A percentile compares a stretch with the other conserved stretches of the same genome.
Evolutionary conservation across 1,140 invertebrate species (phyloP).

Genomic region (Coenobita brevimanus): DNA sequence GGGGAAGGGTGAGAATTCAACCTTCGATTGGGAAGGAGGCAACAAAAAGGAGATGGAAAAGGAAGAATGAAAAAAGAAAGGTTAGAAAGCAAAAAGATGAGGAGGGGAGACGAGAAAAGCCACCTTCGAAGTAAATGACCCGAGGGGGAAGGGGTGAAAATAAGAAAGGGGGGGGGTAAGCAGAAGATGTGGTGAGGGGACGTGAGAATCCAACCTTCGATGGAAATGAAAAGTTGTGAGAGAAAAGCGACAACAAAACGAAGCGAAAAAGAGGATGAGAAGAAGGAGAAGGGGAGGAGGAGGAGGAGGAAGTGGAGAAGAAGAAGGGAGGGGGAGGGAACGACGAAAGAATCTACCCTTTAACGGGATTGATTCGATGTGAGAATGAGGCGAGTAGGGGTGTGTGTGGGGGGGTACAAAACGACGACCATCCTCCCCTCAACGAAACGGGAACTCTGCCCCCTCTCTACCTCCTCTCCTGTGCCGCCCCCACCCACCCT

Average conservation of each 20-base stretch:
- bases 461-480: too few species aligned
- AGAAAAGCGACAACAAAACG: background rate
- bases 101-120: too few species aligned
- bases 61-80: background rate
- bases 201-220: background rate
- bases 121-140: too few species aligned
- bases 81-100: background rate
- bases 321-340: background rate
- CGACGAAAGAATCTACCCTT: background rate
- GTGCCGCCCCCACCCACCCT: too few species aligned
- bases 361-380: background rate
- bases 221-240: background rate
- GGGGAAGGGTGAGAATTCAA: background rate
- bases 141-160: background rate
- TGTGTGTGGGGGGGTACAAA: background rate
- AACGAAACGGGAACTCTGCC: too few species aligned
- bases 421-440: too few species aligned
- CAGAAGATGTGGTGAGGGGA: background rate
- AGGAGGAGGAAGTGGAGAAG: conserved; percentile 1
- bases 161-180: background rate
- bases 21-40: too few species aligned
- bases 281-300: background rate
- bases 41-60: background rate
- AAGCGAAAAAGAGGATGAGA: background rate
- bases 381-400: background rate